Evolutionary conservation across 2,113 vertebrate species (phyloP).

Genomic region (Pollachius pollachius): DNA sequence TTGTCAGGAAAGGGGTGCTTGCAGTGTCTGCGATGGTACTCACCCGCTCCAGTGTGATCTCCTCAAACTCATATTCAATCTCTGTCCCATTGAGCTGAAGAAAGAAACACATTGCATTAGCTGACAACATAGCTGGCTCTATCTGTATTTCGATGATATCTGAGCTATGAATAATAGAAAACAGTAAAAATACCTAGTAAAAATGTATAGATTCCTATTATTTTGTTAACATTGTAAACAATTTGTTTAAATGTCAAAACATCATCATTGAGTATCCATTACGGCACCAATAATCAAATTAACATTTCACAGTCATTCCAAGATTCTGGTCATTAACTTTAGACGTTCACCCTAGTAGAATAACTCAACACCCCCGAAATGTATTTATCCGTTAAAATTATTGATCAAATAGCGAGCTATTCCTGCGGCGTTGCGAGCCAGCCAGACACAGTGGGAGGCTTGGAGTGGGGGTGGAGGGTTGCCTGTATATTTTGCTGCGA

Average conservation of each 20-base stretch:
- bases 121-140: background rate
- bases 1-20: too few species aligned
- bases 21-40: constrained; percentile 53
- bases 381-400: background rate
- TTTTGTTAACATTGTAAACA: too few species aligned
- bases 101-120: constrained; percentile 20
- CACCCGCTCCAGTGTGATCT: constrained; percentile 96
- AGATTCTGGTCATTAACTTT: background rate
- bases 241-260: too few species aligned
- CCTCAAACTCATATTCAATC: constrained; percentile 98
- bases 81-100: constrained; percentile 93
- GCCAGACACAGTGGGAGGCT: too few species aligned
- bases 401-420: constrained; percentile 23
- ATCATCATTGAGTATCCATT: too few species aligned
- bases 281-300: too few species aligned
- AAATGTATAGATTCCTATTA: too few species aligned
- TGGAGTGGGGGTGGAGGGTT: constrained; percentile 3
- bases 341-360: background rate
- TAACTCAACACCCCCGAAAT: background rate
- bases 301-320: too few species aligned
- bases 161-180: too few species aligned
- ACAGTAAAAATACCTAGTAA: too few species aligned
- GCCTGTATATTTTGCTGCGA: constrained; percentile 20
- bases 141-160: too few species aligned
- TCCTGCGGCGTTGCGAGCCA: constrained; percentile 6